phyloP scores from a whole-genome alignment of 2,797 vertebrate genomes.

The Huso huso region DNA sequence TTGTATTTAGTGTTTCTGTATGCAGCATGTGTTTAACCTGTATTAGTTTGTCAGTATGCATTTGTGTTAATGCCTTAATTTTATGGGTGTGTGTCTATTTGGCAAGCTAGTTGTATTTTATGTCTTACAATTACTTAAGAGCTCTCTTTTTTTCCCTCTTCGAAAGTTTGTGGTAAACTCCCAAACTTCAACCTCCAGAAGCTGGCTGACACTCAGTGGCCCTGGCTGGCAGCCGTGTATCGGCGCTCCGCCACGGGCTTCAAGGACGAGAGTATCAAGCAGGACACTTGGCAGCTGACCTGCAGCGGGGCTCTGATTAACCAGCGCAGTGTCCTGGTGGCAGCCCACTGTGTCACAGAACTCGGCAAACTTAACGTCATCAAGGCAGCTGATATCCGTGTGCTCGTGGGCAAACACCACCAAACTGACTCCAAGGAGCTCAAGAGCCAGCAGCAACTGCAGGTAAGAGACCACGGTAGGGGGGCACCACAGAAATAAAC shows the following conservation, averaged over 20 bases:
- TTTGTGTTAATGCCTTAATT: not conserved
- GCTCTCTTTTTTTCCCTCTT: not conserved
- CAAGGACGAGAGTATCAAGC: conserved; percentile 41
- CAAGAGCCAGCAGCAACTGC: conserved; percentile 78
- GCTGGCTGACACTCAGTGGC: conserved; percentile 71
- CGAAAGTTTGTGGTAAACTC: conserved; percentile 87
- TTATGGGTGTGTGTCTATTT: conserved; percentile 12
- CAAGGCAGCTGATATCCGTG: conserved; percentile 73
- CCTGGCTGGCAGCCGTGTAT: conserved; percentile 92
- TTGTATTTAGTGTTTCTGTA: too few relatives aligned
- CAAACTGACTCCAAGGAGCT: conserved; percentile 72
- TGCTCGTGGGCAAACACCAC: conserved; percentile 86
- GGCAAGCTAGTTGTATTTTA: conserved; percentile 1
- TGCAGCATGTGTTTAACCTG: too few relatives aligned
- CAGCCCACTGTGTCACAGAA: conserved; percentile 89
- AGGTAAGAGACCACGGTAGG: conserved; percentile 53
- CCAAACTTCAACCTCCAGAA: conserved; percentile 67
- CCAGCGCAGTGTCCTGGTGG: conserved; percentile 82
- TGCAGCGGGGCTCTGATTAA: conserved; percentile 91
- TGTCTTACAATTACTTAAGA: conserved; percentile 2
- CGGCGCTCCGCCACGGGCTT: conserved; percentile 53
- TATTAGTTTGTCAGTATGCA: too few relatives aligned
- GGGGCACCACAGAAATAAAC: too few relatives aligned
- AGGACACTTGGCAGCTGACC: conserved; percentile 79
- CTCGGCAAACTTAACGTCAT: conserved; percentile 78